phyloP scores from a whole-genome alignment of 2,888 invertebrate species.

The Acanthopleura granulata region DNA sequence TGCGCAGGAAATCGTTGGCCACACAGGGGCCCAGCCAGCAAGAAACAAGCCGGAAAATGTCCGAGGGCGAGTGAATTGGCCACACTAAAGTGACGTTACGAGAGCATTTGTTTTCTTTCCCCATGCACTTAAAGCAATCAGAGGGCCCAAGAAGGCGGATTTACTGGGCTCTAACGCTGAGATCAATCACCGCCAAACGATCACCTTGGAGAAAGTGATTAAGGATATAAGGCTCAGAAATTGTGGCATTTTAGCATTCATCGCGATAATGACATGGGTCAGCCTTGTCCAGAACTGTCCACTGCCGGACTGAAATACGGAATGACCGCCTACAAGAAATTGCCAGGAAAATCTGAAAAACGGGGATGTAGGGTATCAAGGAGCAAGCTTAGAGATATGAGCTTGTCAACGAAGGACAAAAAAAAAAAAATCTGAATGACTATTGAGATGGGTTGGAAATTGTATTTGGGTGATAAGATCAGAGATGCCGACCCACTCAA shows the following conservation, averaged over 20 bases:
- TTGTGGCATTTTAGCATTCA: not conserved
- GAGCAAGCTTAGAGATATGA: no score
- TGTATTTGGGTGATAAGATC: no score
- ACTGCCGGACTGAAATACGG: no score
- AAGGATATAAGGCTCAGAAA: not conserved
- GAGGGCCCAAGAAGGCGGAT: not conserved
- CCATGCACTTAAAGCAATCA: not conserved
- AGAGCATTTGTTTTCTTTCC: not conserved
- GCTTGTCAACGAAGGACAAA: no score
- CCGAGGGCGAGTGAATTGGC: constrained; percentile 2
- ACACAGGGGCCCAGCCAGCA: not conserved
- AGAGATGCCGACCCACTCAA: no score
- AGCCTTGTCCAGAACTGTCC: no score
- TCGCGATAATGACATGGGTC: not conserved
- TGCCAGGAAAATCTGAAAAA: no score
- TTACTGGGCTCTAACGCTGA: not conserved
- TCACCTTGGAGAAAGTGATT: constrained; percentile 2
- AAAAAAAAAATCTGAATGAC: no score
- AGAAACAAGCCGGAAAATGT: not conserved
- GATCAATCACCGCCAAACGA: constrained; percentile 3
- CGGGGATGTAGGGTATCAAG: no score
- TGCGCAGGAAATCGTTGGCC: not conserved
- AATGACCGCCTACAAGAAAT: no score
- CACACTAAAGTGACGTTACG: constrained; percentile 4
- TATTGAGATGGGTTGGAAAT: no score